phyloP scores from a whole-genome alignment of 2,797 vertebrate genomes.

The Dendrocincla tyrannina region DNA sequence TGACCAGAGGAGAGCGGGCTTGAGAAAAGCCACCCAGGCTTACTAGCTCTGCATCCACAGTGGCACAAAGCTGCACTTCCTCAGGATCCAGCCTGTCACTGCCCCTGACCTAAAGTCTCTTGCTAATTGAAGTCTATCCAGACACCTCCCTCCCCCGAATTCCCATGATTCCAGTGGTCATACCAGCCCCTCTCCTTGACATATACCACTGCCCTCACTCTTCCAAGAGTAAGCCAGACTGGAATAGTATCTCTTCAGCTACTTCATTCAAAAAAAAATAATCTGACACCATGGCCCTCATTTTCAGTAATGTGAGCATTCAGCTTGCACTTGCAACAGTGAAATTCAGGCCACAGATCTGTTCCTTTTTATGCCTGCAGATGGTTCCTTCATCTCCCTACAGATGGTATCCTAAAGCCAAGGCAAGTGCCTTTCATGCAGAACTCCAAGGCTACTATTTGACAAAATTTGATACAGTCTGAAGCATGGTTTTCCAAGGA shows the following conservation, averaged over 20 bases:
- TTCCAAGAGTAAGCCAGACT: neutral
- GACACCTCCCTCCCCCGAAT: neutral
- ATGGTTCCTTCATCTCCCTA: slow-evolving; percentile 20
- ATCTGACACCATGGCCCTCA: neutral
- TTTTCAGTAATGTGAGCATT: slow-evolving; percentile 21
- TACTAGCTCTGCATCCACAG: neutral
- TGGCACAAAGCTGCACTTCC: accelerated
- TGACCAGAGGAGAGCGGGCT: neutral
- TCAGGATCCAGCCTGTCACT: accelerated
- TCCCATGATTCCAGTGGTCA: neutral
- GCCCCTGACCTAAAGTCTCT: neutral
- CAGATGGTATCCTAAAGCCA: slow-evolving; percentile 31
- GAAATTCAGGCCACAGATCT: slow-evolving; percentile 47
- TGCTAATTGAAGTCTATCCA: neutral
- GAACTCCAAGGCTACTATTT: neutral
- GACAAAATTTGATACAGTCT: neutral
- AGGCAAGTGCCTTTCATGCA: neutral
- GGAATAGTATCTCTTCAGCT: neutral
- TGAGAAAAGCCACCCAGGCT: neutral
- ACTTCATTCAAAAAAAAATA: neutral
- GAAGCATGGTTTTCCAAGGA: neutral
- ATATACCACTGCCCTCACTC: neutral
- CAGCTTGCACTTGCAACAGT: neutral
- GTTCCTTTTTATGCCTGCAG: slow-evolving; percentile 15
- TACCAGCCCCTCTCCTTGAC: neutral